Conservation (phyloP, 2,113 vertebrate genomes). For the Thunnus thynnus region DNA sequence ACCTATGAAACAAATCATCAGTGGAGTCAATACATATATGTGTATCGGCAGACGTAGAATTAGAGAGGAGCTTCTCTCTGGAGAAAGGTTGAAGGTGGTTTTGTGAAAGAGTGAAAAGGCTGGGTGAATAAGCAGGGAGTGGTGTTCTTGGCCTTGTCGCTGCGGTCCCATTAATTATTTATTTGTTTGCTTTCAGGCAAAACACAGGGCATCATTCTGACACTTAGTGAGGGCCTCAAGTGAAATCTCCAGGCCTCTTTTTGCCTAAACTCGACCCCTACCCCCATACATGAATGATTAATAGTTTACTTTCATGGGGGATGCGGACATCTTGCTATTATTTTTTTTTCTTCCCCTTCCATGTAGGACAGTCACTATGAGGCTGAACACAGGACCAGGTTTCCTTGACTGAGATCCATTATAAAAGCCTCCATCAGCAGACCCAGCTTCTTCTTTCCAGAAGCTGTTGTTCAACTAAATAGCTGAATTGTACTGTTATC, state of each 20-base stretch:
- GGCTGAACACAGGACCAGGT: conserved; percentile 54
- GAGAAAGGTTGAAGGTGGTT: conserved; percentile 8
- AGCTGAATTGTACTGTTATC: no score
- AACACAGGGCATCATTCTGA: conserved; percentile 46
- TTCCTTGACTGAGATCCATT: conserved; percentile 46
- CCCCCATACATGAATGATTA: conserved; percentile 69
- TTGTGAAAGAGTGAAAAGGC: conserved; percentile 48
- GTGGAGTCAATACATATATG: background rate
- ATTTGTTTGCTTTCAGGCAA: conserved; percentile 75
- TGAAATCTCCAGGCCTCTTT: conserved; percentile 40
- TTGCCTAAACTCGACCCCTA: conserved; percentile 33
- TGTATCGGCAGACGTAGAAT: conserved; percentile 7
- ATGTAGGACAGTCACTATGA: conserved; percentile 40
- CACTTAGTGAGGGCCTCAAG: conserved; percentile 37
- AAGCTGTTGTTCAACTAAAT: no score
- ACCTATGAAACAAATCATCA: background rate
- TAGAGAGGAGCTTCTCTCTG: conserved; percentile 23
- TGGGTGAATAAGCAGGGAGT: conserved; percentile 40
- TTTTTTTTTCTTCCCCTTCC: conserved; percentile 27
- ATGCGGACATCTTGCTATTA: conserved; percentile 54
- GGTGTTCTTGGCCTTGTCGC: conserved; percentile 45
- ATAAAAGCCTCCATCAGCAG: no score
- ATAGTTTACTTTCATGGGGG: conserved; percentile 63
- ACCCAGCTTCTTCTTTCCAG: no score
- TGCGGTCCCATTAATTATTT: conserved; percentile 77